phyloP scores from a whole-genome alignment of 2,113 vertebrate species.

The Tauraco erythrolophus region DNA sequence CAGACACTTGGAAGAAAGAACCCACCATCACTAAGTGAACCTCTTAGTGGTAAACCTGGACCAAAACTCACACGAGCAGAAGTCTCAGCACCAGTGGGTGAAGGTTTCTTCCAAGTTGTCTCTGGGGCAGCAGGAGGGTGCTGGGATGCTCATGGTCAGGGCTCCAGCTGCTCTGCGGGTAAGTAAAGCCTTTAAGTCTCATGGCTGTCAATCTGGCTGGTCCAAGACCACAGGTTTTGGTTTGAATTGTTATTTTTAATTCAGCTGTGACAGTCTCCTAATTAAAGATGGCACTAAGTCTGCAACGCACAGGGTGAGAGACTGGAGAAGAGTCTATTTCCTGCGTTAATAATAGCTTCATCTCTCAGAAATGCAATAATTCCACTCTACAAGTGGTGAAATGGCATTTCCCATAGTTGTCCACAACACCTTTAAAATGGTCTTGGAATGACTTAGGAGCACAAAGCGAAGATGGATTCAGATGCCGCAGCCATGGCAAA shows the following conservation, averaged over 20 bases:
- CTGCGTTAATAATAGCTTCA: neutral
- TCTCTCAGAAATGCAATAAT: neutral
- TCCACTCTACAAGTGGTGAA: neutral
- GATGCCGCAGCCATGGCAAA: neutral
- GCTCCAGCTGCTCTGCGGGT: neutral
- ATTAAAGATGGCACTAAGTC: neutral
- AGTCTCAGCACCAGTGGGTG: neutral
- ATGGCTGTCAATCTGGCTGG: neutral
- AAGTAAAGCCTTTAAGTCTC: neutral
- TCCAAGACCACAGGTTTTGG: neutral
- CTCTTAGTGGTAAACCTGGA: neutral
- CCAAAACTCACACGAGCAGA: rapidly evolving
- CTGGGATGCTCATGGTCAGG: neutral
- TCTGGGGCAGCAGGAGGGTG: rapidly evolving
- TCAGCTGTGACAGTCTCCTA: neutral
- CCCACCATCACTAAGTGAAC: neutral
- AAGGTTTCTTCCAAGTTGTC: neutral
- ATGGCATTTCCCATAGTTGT: neutral
- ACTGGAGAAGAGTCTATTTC: neutral
- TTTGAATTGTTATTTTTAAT: constrained; percentile 17
- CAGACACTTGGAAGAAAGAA: neutral
- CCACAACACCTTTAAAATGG: neutral
- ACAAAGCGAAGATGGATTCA: neutral
- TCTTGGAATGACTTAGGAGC: neutral
- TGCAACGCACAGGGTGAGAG: neutral